Evolutionary conservation across 2,113 vertebrate genomes (phyloP).

Genomic region (Crotalus tigris): DNA sequence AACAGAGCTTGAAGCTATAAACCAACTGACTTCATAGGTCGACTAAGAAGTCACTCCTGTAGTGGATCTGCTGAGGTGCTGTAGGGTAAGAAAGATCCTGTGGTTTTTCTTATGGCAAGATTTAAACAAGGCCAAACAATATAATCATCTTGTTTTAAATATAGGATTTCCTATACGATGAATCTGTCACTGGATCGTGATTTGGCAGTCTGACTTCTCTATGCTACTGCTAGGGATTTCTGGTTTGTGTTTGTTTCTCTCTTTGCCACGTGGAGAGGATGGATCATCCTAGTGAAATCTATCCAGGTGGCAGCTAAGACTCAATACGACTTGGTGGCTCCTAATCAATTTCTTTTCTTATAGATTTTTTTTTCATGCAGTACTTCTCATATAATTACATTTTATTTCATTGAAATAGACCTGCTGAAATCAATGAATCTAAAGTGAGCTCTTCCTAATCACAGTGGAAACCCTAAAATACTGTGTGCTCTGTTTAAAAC

Average conservation of each 20-base stretch:
- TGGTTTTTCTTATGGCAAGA: neutral
- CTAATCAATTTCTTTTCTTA: neutral
- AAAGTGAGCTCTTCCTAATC: neutral
- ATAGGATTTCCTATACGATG: neutral
- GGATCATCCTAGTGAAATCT: neutral
- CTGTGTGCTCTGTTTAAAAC: neutral
- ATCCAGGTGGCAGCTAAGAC: neutral
- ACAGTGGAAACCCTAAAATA: neutral
- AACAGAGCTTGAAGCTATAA: neutral
- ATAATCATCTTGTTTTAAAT: neutral
- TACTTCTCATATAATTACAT: neutral
- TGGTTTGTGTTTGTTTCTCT: neutral
- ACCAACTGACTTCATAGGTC: neutral
- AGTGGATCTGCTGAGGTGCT: slow-evolving; percentile 25
- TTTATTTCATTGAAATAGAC: neutral
- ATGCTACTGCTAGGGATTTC: neutral
- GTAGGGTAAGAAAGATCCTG: neutral
- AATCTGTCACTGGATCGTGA: neutral
- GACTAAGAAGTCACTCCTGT: neutral
- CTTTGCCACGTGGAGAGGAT: neutral
- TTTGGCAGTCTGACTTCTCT: neutral
- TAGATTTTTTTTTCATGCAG: neutral
- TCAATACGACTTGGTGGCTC: neutral
- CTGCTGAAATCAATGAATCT: neutral
- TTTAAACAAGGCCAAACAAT: neutral